Conservation (phyloP, 2,797 vertebrate species). For the Salarias fasciatus region DNA sequence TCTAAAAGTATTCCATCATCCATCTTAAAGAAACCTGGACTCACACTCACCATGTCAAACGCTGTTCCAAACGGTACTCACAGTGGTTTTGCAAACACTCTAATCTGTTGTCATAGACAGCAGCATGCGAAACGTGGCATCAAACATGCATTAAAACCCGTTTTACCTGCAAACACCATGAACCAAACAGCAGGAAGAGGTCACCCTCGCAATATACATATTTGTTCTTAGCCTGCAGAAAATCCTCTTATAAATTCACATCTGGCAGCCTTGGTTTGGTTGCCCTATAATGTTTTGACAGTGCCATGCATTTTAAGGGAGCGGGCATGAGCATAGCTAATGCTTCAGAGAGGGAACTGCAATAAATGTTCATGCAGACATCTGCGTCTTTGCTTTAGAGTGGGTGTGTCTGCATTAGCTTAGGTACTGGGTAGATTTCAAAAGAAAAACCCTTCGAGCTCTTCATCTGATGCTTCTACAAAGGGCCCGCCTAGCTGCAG, state of each 20-base stretch:
- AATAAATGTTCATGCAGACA: conserved; percentile 9
- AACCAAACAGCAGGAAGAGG: background rate
- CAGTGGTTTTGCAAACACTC: conserved; percentile 5
- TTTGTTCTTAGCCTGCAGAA: background rate
- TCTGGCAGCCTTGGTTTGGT: conserved; percentile 6
- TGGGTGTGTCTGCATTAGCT: conserved; percentile 32
- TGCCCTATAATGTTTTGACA: conserved; percentile 8
- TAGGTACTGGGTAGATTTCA: conserved; percentile 58
- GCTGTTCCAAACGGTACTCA: conserved; percentile 1
- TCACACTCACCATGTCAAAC: background rate
- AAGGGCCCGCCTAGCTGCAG: conserved; percentile 57
- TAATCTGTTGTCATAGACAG: conserved; percentile 7
- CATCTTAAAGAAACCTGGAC: conserved; percentile 4
- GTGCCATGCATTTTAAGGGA: conserved; percentile 3
- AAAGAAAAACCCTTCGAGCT: conserved; percentile 54
- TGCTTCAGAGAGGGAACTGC: background rate
- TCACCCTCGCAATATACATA: conserved; percentile 9
- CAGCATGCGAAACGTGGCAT: background rate
- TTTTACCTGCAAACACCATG: conserved; percentile 7
- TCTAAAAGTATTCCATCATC: background rate
- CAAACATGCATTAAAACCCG: background rate
- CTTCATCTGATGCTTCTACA: conserved; percentile 78
- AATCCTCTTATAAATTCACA: conserved; percentile 35
- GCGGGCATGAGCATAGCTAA: background rate
- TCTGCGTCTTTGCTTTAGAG: conserved; percentile 27